Conservation (phyloP, 2,888 invertebrate species). For the Timema cristinae region DNA sequence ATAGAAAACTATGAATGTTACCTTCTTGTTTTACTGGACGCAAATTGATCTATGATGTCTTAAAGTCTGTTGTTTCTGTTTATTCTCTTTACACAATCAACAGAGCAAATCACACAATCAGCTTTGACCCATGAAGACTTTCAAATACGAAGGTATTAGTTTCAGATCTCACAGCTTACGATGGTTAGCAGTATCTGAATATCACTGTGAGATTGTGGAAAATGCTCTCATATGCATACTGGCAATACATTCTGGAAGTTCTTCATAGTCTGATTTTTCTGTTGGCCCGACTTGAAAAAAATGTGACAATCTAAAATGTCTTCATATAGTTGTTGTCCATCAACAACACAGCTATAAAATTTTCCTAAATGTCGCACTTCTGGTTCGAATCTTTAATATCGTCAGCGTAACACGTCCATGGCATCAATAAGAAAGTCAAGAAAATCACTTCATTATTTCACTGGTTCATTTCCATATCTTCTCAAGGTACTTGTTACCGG, state of each 20-base stretch:
- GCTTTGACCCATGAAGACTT: not conserved
- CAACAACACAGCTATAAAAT: too few species aligned
- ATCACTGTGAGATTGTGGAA: not conserved
- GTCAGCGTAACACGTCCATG: too few species aligned
- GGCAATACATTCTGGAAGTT: slow-evolving; percentile 6
- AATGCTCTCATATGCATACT: not conserved
- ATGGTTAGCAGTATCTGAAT: not conserved
- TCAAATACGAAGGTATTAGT: not conserved
- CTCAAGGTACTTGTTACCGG: too few species aligned
- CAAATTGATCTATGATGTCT: not conserved
- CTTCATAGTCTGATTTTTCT: too few species aligned
- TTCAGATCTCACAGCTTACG: not conserved
- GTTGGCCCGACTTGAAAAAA: too few species aligned
- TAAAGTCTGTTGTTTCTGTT: not conserved
- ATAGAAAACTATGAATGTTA: not conserved
- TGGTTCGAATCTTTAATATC: too few species aligned
- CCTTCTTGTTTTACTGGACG: not conserved
- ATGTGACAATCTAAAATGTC: too few species aligned
- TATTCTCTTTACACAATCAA: not conserved
- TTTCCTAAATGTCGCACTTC: too few species aligned
- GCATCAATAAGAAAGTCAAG: too few species aligned
- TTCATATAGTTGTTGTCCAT: too few species aligned
- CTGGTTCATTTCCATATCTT: too few species aligned
- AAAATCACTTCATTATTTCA: too few species aligned
- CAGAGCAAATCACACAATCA: slow-evolving; percentile 1